Conservation (phyloP, 2,113 vertebrate species). For the Phrynosoma platyrhinos region DNA sequence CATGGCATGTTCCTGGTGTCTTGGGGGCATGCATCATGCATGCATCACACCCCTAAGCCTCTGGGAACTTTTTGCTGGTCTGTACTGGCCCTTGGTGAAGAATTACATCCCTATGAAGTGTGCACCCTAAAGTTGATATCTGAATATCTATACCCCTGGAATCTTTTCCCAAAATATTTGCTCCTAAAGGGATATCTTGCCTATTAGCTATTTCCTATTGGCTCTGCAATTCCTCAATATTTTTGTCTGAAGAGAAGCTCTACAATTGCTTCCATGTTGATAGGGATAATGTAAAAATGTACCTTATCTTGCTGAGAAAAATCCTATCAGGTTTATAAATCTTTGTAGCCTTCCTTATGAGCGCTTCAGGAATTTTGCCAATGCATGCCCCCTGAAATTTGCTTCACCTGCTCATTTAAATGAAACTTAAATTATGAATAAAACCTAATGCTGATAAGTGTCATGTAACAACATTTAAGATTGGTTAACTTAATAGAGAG, state of each 20-base stretch:
- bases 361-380: not conserved
- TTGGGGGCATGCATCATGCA: no score
- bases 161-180: not conserved
- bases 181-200: not conserved
- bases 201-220: not conserved
- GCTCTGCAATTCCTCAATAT: not conserved
- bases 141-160: conserved; percentile 19
- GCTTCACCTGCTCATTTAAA: not conserved
- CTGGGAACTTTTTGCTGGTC: no score
- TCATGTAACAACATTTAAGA: conserved; percentile 3
- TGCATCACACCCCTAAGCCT: no score
- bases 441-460: not conserved
- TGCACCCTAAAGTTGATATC: not conserved
- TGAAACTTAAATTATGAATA: not conserved
- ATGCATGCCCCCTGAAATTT: not conserved
- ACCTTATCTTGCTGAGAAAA: not conserved
- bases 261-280: not conserved
- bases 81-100: no score
- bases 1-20: no score
- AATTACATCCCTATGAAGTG: no score
- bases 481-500: not conserved
- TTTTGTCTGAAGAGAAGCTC: not conserved
- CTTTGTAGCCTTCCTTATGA: not conserved
- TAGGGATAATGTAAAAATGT: not conserved
- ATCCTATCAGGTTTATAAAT: not conserved